A percentile compares a stretch with the other conserved stretches of the same genome.
phyloP scores from a whole-genome alignment of 2,888 invertebrate genomes.

The Stenurella melanura region DNA sequence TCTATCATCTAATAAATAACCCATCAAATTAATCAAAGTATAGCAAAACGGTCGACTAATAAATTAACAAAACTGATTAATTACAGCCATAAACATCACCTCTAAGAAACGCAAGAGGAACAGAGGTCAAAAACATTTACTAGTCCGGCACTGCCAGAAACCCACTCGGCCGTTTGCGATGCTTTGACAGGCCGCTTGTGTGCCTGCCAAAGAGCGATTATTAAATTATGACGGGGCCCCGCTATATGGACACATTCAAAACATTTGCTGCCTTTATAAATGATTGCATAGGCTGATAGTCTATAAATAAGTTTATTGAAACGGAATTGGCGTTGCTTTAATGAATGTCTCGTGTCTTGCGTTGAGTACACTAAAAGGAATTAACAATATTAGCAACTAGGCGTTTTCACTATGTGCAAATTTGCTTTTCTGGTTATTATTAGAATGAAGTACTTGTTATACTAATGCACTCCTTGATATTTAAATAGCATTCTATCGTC shows the following conservation, averaged over 20 bases:
- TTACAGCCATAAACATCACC: background rate
- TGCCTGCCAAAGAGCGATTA: slow-evolving; percentile 18
- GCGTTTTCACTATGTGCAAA: no score
- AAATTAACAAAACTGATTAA: background rate
- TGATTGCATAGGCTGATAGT: background rate
- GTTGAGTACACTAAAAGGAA: background rate
- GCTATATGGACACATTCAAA: slow-evolving; percentile 12
- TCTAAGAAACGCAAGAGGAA: background rate
- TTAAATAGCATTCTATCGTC: no score
- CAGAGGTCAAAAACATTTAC: background rate
- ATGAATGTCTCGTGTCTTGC: background rate
- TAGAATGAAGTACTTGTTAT: no score
- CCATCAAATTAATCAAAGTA: background rate
- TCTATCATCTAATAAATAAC: background rate
- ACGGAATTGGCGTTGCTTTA: background rate
- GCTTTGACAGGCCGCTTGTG: slow-evolving; percentile 20
- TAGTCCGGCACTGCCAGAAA: slow-evolving; percentile 7
- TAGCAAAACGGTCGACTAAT: background rate
- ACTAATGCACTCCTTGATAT: no score
- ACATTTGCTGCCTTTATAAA: slow-evolving; percentile 15
- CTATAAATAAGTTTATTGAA: slow-evolving; percentile 13
- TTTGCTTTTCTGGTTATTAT: no score
- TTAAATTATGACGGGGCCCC: slow-evolving; percentile 13
- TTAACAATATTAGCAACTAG: no score
- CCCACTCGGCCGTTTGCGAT: slow-evolving; percentile 10